Evolutionary conservation across 2,888 invertebrate species (phyloP).

Genomic region (Coremacera marginata): DNA sequence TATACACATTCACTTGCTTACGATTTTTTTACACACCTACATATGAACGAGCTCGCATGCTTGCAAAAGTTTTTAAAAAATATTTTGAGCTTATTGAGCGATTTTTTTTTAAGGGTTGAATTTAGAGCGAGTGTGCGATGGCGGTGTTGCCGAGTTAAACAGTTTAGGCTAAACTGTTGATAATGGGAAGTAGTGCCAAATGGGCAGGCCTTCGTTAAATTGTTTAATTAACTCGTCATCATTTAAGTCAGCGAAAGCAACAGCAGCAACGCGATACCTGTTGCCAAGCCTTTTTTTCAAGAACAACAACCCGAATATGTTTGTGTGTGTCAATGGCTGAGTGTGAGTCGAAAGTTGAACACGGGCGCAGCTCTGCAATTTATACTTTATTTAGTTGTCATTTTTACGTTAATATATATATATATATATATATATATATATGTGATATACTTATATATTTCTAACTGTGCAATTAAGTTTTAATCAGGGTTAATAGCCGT

Average conservation of each 20-base stretch:
- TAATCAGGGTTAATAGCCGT: slow-evolving; percentile 5
- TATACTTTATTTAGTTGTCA: not conserved
- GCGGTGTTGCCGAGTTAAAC: too few species aligned
- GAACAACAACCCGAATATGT: too few species aligned
- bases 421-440: too few species aligned
- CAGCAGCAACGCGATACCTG: not conserved
- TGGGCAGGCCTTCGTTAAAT: not conserved
- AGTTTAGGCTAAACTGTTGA: not conserved
- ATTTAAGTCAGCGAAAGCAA: not conserved
- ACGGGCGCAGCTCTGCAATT: not conserved
- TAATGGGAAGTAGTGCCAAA: not conserved
- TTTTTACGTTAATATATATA: too few species aligned
- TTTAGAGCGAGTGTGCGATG: not conserved
- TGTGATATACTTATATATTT: too few species aligned
- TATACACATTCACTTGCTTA: not conserved
- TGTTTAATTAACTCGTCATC: slow-evolving; percentile 8
- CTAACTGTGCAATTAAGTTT: not conserved
- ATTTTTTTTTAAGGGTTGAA: too few species aligned
- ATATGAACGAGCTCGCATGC: too few species aligned
- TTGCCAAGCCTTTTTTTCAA: slow-evolving; percentile 2
- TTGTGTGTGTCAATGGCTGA: not conserved
- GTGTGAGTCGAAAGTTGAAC: not conserved
- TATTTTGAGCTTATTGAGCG: slow-evolving; percentile 11
- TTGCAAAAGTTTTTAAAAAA: not conserved
- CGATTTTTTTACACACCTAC: too few species aligned